Percentiles rank a stretch among this genome's conserved stretches.
Evolutionary conservation across 2,797 vertebrate genomes (phyloP).

Genomic region (Ispidina lecontei): DNA sequence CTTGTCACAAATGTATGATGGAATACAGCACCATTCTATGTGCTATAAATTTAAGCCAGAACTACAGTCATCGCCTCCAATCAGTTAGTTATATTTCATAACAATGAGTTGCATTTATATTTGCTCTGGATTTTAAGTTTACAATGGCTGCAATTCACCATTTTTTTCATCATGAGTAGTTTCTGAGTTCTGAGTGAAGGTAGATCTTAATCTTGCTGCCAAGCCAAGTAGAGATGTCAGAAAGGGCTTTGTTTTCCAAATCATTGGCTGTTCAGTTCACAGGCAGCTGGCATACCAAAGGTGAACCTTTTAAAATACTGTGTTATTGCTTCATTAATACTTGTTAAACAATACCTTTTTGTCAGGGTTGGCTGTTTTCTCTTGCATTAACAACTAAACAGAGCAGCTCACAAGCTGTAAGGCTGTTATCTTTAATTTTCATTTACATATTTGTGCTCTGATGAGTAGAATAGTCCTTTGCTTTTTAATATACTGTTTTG

Average conservation of each 20-base stretch:
- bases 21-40: not conserved
- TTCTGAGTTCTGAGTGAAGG: not conserved
- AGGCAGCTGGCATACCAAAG: not conserved
- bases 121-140: not conserved
- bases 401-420: not conserved
- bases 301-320: not conserved
- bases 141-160: accelerated
- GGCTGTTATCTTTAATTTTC: not conserved
- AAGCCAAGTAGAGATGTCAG: not conserved
- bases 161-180: not conserved
- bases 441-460: not conserved
- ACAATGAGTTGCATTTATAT: not conserved
- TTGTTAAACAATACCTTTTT: not conserved
- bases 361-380: not conserved
- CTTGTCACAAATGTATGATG: not conserved
- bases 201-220: not conserved
- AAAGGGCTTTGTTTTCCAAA: not conserved
- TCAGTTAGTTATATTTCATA: not conserved
- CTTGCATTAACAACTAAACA: not conserved
- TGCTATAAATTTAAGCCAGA: not conserved
- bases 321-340: not conserved
- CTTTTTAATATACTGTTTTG: not conserved
- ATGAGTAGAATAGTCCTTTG: not conserved
- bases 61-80: not conserved
- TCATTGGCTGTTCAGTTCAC: not conserved